Evolutionary conservation across 2,113 vertebrate species (phyloP), one percentile per base, ranked within the genome.

Genomic region (Murina feae): DNA sequence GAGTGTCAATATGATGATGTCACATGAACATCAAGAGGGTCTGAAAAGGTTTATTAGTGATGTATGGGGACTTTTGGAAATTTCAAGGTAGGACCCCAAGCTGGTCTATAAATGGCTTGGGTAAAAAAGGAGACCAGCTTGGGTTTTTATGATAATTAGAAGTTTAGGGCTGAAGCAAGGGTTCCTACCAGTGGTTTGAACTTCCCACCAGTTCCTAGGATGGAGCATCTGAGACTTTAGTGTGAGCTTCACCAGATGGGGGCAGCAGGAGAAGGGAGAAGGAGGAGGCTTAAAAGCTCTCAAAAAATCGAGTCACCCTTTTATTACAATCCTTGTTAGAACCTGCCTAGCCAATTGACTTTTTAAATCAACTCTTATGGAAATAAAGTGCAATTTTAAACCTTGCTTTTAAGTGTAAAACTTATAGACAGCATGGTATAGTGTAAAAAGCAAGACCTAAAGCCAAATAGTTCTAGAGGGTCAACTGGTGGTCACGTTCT

Each of bases 381-480:
- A 63, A 85, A 55, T 60, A 69, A 68, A 65, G 21, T 55, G 3
- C 0, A 66, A 30, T 75, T 88, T 81, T 53, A 42, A 81, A 72
- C 9, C 66, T 79, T 44, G 53, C 5, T 68, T 93, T 92, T 74
- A 9, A 65, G 55, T 79, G 30, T 74, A 74, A 74, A 87, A 75
- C 42, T 65, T 23, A 91, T 9, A 20, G 35, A 25, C 2, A 82
- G 11, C 5, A 51, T 30, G 12, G 3, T 21, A 25, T 68, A 35
- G 30, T 83, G 2, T 32, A 3, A 80, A 65, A 79, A 94, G 20
- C 9, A 80, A 49, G 32, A 68, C 6, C 53, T 79, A 51, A 72
- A 82, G 18, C 21, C 58, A 47, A 60, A 51, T 13, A 66, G 30
- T 53, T 1, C 37, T n/a, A 16, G 18, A 72, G 37, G 49, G 42